These are phyloP conservation scores for Orthonyx spaldingii DNA, from an alignment of 2,113 vertebrate genomes.

Conservation along the genomic window DNA sequence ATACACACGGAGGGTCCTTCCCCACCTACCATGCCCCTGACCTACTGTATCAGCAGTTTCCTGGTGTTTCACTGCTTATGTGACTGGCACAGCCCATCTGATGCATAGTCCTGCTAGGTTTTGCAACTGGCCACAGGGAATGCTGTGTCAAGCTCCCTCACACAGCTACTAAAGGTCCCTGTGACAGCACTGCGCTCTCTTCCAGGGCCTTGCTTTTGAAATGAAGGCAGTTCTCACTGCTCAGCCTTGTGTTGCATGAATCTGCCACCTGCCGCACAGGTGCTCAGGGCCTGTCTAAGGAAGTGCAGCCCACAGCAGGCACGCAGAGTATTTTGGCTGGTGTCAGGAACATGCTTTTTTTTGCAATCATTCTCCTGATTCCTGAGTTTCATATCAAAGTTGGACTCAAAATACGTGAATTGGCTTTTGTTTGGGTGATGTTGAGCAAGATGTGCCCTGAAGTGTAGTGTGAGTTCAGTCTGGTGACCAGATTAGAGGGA, in stretches of 20 bases:
- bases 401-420: not conserved
- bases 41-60: not conserved
- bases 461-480: not conserved
- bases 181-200: not conserved
- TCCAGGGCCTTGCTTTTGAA: not conserved
- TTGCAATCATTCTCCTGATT: not conserved
- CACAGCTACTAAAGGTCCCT: not conserved
- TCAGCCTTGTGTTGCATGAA: not conserved
- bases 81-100: not conserved
- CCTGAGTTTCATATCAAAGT: not conserved
- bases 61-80: not conserved
- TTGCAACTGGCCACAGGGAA: not conserved
- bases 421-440: not conserved
- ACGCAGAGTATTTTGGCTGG: not conserved
- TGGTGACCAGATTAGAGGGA: not conserved
- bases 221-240: not conserved
- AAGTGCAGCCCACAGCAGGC: not conserved
- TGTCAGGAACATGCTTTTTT: not conserved
- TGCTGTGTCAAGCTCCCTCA: not conserved
- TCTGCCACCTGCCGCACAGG: not conserved
- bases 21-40: not conserved
- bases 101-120: not conserved
- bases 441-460: not conserved
- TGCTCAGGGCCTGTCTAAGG: not conserved
- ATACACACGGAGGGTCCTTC: not conserved